phyloP scores from a whole-genome alignment of 2,888 invertebrate species.

The Xestobium rufovillosum region DNA sequence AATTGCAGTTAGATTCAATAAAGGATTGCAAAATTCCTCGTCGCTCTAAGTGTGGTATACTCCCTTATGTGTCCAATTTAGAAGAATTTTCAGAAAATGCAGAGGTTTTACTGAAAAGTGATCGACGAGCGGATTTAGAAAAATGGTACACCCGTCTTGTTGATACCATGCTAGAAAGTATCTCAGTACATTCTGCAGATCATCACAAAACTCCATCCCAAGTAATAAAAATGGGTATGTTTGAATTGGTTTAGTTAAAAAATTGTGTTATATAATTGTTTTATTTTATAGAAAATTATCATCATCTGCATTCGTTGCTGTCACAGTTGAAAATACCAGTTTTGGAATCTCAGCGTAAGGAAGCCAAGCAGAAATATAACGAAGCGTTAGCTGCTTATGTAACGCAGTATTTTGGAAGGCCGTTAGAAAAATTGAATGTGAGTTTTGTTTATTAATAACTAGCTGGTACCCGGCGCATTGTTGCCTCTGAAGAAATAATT shows the following conservation, averaged over 20 bases:
- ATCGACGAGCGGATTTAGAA: conserved; percentile 82
- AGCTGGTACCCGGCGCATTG: too few species aligned
- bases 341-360: conserved; percentile 80
- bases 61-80: conserved; percentile 83
- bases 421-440: conserved; percentile 84
- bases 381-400: conserved; percentile 90
- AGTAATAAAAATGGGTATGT: conserved; percentile 78
- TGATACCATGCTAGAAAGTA: conserved; percentile 76
- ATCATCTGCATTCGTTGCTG: conserved; percentile 80
- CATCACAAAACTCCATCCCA: conserved; percentile 89
- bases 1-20: conserved; percentile 71
- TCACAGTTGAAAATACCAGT: conserved; percentile 85
- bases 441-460: conserved; percentile 29
- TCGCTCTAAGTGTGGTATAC: conserved; percentile 78
- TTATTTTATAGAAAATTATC: conserved; percentile 76
- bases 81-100: conserved; percentile 82
- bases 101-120: conserved; percentile 83
- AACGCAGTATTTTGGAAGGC: conserved; percentile 88
- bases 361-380: conserved; percentile 82
- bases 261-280: conserved; percentile 8
- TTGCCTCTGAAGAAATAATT: too few species aligned
- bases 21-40: conserved; percentile 67
- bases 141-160: conserved; percentile 82
- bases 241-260: conserved; percentile 7
- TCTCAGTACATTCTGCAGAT: conserved; percentile 68